phyloP scores from a whole-genome alignment of 1,140 invertebrate genomes.

The Carposina sasakii region DNA sequence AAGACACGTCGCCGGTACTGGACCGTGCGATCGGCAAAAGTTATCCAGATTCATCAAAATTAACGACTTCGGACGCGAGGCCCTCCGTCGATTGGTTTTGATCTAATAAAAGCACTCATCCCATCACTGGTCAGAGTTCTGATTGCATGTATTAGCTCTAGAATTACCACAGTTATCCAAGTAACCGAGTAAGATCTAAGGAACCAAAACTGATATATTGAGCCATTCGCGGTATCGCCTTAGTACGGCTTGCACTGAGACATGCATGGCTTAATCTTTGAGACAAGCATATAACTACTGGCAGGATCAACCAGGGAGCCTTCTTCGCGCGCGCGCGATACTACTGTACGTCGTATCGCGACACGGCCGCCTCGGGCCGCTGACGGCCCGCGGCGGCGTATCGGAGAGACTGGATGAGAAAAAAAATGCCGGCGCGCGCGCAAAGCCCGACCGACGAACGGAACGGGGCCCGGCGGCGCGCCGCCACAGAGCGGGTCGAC shows the following conservation, averaged over 20 bases:
- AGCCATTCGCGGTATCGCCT: slow-evolving; percentile 86
- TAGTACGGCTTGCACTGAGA: slow-evolving; percentile 81
- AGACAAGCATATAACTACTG: slow-evolving; percentile 86
- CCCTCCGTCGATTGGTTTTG: slow-evolving; percentile 49
- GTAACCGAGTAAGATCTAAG: slow-evolving; percentile 80
- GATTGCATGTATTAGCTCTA: slow-evolving; percentile 86
- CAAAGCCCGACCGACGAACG: too few species aligned
- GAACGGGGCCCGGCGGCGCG: too few species aligned
- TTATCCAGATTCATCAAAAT: slow-evolving; percentile 83
- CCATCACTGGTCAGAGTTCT: slow-evolving; percentile 74
- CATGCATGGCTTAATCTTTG: slow-evolving; percentile 87
- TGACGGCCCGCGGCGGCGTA: too few species aligned
- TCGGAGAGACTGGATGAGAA: too few species aligned
- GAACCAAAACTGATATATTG: slow-evolving; percentile 86
- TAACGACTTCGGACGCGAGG: slow-evolving; percentile 63
- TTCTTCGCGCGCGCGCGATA: too few species aligned
- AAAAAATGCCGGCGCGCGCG: too few species aligned
- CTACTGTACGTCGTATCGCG: too few species aligned
- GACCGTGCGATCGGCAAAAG: slow-evolving; percentile 80
- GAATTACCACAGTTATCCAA: slow-evolving; percentile 90
- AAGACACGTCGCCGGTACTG: slow-evolving; percentile 80
- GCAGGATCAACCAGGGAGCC: slow-evolving; percentile 79
- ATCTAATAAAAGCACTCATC: slow-evolving; percentile 76
- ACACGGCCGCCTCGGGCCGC: too few species aligned
- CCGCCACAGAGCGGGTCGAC: too few species aligned